A percentile compares a stretch with the other conserved stretches of the same genome.
Evolutionary conservation across 2,797 vertebrate species (phyloP).

Genomic region (Eospalax fontanierii): DNA sequence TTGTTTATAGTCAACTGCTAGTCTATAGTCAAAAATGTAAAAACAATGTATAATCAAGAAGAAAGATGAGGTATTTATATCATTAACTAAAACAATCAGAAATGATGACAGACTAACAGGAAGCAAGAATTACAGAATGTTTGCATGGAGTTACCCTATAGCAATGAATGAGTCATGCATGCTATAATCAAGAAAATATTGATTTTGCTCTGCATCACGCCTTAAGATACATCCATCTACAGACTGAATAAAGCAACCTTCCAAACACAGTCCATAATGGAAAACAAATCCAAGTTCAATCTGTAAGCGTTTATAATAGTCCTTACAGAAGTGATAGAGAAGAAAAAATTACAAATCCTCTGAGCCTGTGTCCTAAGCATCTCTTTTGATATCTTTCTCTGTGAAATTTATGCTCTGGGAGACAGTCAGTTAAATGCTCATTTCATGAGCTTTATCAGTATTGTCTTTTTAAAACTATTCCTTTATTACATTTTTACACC

Average conservation of each 20-base stretch:
- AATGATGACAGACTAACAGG: slow-evolving; percentile 46
- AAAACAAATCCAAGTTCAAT: slow-evolving; percentile 69
- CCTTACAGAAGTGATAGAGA: background rate
- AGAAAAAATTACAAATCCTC: slow-evolving; percentile 7
- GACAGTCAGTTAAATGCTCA: slow-evolving; percentile 1
- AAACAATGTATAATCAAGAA: slow-evolving; percentile 40
- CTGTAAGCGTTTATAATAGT: slow-evolving; percentile 1
- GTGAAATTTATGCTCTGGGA: slow-evolving; percentile 33
- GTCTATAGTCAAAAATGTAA: slow-evolving; percentile 48
- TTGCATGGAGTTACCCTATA: slow-evolving; percentile 19
- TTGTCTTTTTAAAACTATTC: slow-evolving; percentile 32
- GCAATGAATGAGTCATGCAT: slow-evolving; percentile 13
- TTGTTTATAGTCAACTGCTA: slow-evolving; percentile 56
- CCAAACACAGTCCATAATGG: background rate
- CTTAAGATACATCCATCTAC: slow-evolving; percentile 49
- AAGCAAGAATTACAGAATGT: slow-evolving; percentile 59
- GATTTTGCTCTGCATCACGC: slow-evolving; percentile 26
- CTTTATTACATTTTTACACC: slow-evolving; percentile 33
- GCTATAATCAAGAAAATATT: slow-evolving; percentile 32
- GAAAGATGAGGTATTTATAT: slow-evolving; percentile 52
- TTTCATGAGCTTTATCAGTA: slow-evolving; percentile 27
- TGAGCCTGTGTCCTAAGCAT: slow-evolving; percentile 25
- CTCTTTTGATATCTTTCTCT: slow-evolving; percentile 23
- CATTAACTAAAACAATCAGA: slow-evolving; percentile 35
- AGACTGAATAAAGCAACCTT: slow-evolving; percentile 10